Percentiles rank a stretch among this genome's conserved stretches.
Evolutionary conservation across 2,888 invertebrate genomes (phyloP).

Genomic region (Fragum sueziense): DNA sequence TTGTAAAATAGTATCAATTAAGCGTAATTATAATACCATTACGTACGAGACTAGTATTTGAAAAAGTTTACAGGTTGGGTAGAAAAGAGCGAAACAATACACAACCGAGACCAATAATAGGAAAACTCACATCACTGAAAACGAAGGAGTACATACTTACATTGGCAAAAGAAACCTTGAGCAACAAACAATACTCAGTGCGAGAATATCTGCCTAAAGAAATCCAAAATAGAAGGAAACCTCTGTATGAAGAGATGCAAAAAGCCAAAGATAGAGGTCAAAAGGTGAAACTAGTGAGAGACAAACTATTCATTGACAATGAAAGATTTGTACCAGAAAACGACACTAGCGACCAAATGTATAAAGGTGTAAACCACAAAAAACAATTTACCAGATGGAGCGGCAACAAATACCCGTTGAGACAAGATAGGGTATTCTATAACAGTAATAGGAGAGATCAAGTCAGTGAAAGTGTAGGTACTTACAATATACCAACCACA

Average conservation of each 20-base stretch:
- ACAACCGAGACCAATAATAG: slow-evolving; percentile 9
- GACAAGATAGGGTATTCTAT: not conserved
- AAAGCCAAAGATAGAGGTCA: slow-evolving; percentile 3
- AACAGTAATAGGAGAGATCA: not conserved
- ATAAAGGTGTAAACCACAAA: no score
- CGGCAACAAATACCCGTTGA: no score
- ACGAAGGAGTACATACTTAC: not conserved
- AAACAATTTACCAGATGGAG: no score
- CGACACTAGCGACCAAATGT: not conserved
- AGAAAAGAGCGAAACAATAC: not conserved
- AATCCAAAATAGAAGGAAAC: slow-evolving; percentile 14
- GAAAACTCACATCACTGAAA: not conserved
- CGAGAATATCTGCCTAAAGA: slow-evolving; percentile 9
- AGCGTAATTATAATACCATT: no score
- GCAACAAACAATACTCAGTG: not conserved
- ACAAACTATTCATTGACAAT: slow-evolving; percentile 10
- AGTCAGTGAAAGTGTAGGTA: not conserved
- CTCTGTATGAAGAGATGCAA: slow-evolving; percentile 18
- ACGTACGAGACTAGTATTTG: not conserved
- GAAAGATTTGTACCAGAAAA: not conserved
- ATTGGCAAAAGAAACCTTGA: not conserved
- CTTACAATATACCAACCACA: not conserved
- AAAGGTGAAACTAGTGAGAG: slow-evolving; percentile 7
- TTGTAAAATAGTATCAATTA: no score
- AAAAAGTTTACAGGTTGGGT: not conserved